phyloP scores from a whole-genome alignment of 2,797 vertebrate species.

The Notolabrus celidotus region DNA sequence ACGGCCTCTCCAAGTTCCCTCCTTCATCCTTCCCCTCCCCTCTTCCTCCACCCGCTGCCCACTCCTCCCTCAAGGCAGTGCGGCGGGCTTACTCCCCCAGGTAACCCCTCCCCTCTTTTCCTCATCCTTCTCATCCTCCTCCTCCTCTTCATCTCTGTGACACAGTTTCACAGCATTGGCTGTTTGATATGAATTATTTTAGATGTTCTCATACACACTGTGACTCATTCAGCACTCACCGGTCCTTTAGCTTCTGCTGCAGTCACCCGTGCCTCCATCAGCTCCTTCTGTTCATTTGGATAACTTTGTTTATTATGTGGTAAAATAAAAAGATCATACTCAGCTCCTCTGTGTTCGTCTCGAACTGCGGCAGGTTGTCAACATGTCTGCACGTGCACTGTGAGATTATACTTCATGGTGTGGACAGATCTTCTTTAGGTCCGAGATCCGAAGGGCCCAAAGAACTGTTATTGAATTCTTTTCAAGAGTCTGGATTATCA shows the following conservation, averaged over 20 bases:
- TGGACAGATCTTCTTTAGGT: too few relatives aligned
- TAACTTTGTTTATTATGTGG: background rate
- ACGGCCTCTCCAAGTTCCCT: constrained; percentile 87
- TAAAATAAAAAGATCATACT: background rate
- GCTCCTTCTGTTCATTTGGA: constrained; percentile 12
- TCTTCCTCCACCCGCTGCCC: constrained; percentile 60
- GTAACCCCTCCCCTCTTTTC: constrained; percentile 85
- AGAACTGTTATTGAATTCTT: too few relatives aligned
- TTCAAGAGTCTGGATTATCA: too few relatives aligned
- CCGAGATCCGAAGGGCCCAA: too few relatives aligned
- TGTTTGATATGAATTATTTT: background rate
- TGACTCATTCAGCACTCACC: background rate
- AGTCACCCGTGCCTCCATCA: constrained; percentile 15
- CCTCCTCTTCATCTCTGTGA: background rate
- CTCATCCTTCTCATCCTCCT: background rate
- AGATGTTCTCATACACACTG: background rate
- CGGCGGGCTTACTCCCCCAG: constrained; percentile 93
- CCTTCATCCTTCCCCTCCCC: constrained; percentile 65
- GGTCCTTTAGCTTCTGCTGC: constrained; percentile 2
- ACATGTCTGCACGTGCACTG: constrained; percentile 26
- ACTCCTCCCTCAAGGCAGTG: constrained; percentile 88
- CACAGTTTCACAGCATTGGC: constrained; percentile 28
- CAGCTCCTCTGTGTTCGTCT: constrained; percentile 6
- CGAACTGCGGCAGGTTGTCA: background rate
- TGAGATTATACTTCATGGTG: background rate